Evolutionary conservation across 1,140 invertebrate genomes (phyloP).

Genomic region (Rhagoletis zephyria): DNA sequence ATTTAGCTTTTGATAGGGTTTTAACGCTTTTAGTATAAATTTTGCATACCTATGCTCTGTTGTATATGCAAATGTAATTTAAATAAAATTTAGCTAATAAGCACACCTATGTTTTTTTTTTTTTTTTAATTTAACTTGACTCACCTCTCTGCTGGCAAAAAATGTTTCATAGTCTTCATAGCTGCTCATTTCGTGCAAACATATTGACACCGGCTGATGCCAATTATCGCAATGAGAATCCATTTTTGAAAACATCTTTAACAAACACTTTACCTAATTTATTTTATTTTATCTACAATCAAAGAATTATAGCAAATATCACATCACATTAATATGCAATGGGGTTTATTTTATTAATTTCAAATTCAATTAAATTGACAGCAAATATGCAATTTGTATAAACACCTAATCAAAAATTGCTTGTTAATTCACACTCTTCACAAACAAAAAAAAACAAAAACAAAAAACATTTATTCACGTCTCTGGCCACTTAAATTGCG

Average conservation of each 20-base stretch:
- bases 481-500: not conserved
- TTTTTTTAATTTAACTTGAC: not conserved
- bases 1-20: no score
- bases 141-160: slow-evolving; percentile 12
- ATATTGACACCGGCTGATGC: slow-evolving; percentile 24
- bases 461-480: not conserved
- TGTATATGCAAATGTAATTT: no score
- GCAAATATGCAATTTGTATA: no score
- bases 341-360: not conserved
- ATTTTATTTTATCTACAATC: not conserved
- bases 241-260: not conserved
- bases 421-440: not conserved
- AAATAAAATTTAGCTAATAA: no score
- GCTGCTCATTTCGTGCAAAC: slow-evolving; percentile 26
- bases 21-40: no score
- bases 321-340: not conserved
- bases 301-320: not conserved
- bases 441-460: not conserved
- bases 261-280: not conserved
- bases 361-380: no score
- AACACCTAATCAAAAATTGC: no score
- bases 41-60: no score
- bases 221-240: slow-evolving; percentile 21
- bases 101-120: no score
- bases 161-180: slow-evolving; percentile 38